Conservation (phyloP, 1,140 invertebrate species). For the Drosophila sproati region DNA sequence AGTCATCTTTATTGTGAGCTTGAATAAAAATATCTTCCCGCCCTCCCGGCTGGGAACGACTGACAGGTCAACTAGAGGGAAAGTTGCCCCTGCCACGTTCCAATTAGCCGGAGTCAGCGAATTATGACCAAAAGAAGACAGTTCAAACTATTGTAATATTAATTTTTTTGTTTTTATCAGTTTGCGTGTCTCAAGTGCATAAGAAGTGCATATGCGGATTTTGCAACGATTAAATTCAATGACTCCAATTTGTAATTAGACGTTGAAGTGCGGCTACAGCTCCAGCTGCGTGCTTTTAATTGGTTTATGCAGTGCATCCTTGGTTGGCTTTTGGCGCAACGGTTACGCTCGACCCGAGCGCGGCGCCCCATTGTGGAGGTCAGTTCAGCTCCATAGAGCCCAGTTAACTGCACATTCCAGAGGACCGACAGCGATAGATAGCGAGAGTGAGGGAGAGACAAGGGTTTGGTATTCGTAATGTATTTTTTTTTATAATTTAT, state of each 20-base stretch:
- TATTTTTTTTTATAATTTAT: conserved; percentile 73
- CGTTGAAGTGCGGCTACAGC: conserved; percentile 57
- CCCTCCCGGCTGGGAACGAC: background rate
- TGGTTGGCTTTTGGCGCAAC: conserved; percentile 83
- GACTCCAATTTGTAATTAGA: conserved; percentile 83
- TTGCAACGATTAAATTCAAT: conserved; percentile 79
- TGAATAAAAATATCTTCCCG: too few species aligned
- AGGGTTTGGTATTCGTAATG: conserved; percentile 48
- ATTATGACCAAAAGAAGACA: conserved; percentile 64
- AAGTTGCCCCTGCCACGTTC: conserved; percentile 31
- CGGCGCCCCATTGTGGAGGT: conserved; percentile 55
- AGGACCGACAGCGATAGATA: background rate
- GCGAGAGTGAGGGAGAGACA: conserved; percentile 13
- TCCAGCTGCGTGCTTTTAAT: conserved; percentile 78
- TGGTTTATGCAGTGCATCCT: conserved; percentile 79
- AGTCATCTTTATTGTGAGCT: too few species aligned
- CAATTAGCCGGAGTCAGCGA: conserved; percentile 59
- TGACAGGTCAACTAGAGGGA: conserved; percentile 17
- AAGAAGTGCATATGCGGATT: conserved; percentile 66
- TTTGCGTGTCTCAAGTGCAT: conserved; percentile 74
- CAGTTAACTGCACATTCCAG: conserved; percentile 2
- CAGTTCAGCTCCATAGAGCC: conserved; percentile 57
- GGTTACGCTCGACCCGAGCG: conserved; percentile 77
- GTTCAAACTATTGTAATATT: conserved; percentile 25
- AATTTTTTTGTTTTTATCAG: conserved; percentile 41